Base-by-base conservation (phyloP, 2,888 invertebrate species). In the Agriopis marginaria region DNA sequence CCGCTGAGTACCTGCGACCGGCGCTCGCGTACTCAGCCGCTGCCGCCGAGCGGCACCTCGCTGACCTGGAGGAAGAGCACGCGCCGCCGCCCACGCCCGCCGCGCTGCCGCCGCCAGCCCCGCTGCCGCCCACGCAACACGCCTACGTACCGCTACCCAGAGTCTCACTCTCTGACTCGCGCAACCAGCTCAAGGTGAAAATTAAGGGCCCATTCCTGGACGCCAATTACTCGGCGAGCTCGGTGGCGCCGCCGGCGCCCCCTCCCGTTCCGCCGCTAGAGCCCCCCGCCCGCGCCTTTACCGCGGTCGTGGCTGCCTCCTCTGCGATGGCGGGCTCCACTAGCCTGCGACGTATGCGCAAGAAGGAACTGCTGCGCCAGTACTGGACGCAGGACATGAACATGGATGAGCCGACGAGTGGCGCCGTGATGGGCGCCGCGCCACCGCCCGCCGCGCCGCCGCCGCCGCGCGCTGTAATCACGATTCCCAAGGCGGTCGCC, bases 121-220 rank as follows among this genome's bases (percentile, higher is more conserved):
- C 87, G 45, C 85, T 85, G 17, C 81, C 84, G 10, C 87, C 86
- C 76, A 32, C 32, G 32, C 32, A 32, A 32, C 87, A 89, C 50
- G 70, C 78, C 1, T 83, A 81, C 75, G 80, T 70, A 53, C 88
- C 92, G 9, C 77, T 90, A 68, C 96, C 96, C 4, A 97, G 97
- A 84, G 97, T 97, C 0, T 96, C 97, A 1, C 90, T 97, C 0
- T 96, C 96, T 0, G 97, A 98, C 88, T 97, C 97, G 0, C 95
- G 98, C 44, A 98, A 98, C 88, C 98, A 98, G 84, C 91, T 98
- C 6, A 98, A 98, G 86, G 96, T 98, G 0, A 98, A 98, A 89
- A 98, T 98, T 73, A 98, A 98, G 86, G 98, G 98, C 4, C 98
- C 98, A 0, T 96, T 97, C 80, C 95, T 97, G 71, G 97, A 98